phyloP scores from a whole-genome alignment of 2,797 vertebrate genomes.

The Pitangus sulphuratus region DNA sequence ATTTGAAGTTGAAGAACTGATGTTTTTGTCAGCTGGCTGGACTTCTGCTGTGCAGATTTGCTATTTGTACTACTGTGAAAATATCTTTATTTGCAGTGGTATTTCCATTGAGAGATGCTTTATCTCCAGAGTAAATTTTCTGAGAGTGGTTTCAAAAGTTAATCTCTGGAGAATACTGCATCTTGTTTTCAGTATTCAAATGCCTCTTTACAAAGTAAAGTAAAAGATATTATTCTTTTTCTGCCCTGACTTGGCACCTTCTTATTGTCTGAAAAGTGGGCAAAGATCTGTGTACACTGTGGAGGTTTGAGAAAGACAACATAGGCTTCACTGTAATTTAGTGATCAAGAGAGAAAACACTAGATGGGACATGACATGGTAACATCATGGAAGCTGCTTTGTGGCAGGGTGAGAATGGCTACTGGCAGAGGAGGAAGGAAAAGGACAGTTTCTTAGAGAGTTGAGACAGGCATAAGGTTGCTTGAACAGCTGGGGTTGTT shows the following conservation, averaged over 20 bases:
- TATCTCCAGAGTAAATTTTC: not conserved
- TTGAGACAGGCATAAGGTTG: not conserved
- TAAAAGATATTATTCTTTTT: not conserved
- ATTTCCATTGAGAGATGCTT: not conserved
- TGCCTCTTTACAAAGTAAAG: not conserved
- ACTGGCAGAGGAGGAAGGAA: not conserved
- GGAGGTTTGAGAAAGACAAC: not conserved
- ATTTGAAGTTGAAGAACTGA: not conserved
- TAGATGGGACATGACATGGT: not conserved
- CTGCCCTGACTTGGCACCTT: not conserved
- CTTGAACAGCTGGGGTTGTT: not conserved
- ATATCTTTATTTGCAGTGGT: not conserved
- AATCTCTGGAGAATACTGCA: not conserved
- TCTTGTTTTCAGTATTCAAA: not conserved
- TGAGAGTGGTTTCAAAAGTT: not conserved
- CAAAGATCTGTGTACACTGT: not conserved
- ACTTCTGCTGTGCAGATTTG: not conserved
- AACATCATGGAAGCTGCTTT: not conserved
- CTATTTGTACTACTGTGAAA: not conserved
- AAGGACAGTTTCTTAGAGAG: not conserved
- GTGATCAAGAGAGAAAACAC: not conserved
- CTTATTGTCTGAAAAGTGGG: not conserved
- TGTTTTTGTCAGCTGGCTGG: not conserved
- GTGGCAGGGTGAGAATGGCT: not conserved
- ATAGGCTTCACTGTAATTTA: not conserved